A percentile compares a stretch with the other conserved stretches of the same genome.
Conservation (phyloP, 2,888 invertebrate genomes). For the Monochamus alternatus region DNA sequence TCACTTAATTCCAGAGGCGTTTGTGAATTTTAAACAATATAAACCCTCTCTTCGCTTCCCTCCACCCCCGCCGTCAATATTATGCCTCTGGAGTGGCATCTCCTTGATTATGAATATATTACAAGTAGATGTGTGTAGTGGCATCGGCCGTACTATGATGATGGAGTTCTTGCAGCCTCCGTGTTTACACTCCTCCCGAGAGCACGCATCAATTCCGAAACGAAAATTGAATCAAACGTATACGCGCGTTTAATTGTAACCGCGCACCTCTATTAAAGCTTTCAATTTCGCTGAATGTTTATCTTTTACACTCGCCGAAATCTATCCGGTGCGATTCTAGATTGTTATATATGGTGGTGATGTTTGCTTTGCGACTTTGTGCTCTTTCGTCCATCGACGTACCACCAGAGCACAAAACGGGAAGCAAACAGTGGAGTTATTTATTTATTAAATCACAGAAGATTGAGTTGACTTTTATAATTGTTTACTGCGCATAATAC, state of each 20-base stretch:
- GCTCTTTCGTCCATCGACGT: conserved; percentile 7
- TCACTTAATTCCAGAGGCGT: conserved; percentile 68
- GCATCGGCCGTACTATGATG: conserved; percentile 22
- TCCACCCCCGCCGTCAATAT: conserved; percentile 67
- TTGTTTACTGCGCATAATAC: too few species aligned
- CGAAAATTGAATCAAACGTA: conserved; percentile 67
- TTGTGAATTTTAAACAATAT: conserved; percentile 69
- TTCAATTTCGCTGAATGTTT: conserved; percentile 68
- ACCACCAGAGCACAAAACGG: neutral
- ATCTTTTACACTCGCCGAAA: conserved; percentile 58
- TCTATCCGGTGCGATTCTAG: conserved; percentile 37
- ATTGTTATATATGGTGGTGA: conserved; percentile 29
- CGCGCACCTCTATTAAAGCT: conserved; percentile 67
- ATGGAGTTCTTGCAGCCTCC: conserved; percentile 47
- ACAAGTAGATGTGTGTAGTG: conserved; percentile 63
- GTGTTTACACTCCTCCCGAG: conserved; percentile 65
- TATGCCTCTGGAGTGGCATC: conserved; percentile 68
- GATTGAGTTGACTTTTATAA: too few species aligned
- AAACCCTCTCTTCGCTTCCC: conserved; percentile 47
- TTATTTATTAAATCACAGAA: neutral
- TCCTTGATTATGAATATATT: conserved; percentile 69
- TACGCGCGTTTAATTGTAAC: conserved; percentile 66
- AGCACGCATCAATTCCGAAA: conserved; percentile 66
- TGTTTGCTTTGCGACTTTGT: conserved; percentile 38
- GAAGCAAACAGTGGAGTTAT: neutral